Percentiles rank a stretch among this genome's conserved stretches.
Evolutionary conservation across 2,888 invertebrate genomes (phyloP).

Genomic region (Xestia sexstrigata): DNA sequence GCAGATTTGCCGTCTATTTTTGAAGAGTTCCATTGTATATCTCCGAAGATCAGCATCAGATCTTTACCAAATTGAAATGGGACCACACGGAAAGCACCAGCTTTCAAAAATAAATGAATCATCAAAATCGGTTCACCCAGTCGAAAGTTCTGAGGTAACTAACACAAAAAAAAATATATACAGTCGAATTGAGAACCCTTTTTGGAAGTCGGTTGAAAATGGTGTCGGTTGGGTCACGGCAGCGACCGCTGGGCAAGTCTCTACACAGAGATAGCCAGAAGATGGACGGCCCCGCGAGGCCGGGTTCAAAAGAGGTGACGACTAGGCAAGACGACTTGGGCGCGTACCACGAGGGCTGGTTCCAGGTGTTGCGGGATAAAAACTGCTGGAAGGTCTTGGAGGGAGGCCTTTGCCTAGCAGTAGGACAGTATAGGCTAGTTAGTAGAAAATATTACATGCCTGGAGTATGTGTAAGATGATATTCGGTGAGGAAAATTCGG

Average conservation of each 20-base stretch:
- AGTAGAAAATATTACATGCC: neutral
- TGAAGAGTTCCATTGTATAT: too few species aligned
- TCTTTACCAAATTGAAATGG: too few species aligned
- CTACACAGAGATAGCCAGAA: neutral
- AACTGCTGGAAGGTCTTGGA: neutral
- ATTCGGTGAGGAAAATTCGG: neutral
- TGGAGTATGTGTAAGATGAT: neutral
- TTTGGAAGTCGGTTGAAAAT: too few species aligned
- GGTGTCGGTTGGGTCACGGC: neutral
- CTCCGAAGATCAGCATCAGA: too few species aligned
- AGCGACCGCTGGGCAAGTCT: neutral
- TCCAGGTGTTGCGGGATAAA: neutral
- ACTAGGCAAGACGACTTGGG: neutral
- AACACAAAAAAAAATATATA: too few species aligned
- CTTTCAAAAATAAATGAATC: too few species aligned
- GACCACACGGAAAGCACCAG: too few species aligned
- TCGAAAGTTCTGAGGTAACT: too few species aligned
- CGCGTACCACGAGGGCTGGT: neutral
- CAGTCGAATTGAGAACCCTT: too few species aligned
- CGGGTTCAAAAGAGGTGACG: neutral
- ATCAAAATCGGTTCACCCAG: too few species aligned
- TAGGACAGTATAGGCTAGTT: neutral
- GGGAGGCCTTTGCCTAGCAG: neutral
- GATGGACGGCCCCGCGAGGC: neutral
- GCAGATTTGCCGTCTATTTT: too few species aligned